phyloP scores from a whole-genome alignment of 2,113 vertebrate species.

The Passer domesticus region DNA sequence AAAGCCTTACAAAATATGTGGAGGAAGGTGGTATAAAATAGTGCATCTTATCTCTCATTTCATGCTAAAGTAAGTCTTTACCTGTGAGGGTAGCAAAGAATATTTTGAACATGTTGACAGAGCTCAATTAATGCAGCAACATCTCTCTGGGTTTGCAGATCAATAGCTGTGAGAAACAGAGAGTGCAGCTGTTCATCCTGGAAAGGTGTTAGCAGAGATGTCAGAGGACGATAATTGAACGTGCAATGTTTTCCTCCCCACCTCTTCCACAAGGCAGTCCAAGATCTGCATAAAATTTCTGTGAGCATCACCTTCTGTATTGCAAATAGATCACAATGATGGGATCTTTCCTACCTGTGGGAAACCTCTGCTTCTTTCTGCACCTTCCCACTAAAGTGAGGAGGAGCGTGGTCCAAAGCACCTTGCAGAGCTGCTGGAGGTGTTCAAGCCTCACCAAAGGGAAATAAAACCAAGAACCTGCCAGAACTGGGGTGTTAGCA shows the following conservation, averaged over 20 bases:
- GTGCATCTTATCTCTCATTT: neutral
- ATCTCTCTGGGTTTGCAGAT: neutral
- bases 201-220: conserved; percentile 6
- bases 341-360: neutral
- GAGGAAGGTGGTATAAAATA: neutral
- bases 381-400: neutral
- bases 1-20: neutral
- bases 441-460: neutral
- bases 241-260: neutral
- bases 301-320: neutral
- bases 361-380: neutral
- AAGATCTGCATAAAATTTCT: neutral
- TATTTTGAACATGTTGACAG: neutral
- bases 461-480: neutral
- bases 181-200: neutral
- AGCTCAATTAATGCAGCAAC: neutral
- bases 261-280: neutral
- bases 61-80: neutral
- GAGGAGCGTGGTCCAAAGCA: neutral
- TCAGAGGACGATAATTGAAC: conserved; percentile 5
- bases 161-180: conserved; percentile 24
- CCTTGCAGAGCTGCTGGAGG: neutral
- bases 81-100: neutral
- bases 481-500: neutral
- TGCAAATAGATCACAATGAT: neutral